Percentiles rank a stretch among this genome's conserved stretches.
These are phyloP conservation scores for Sylvilagus floridanus DNA, from an alignment of 2,797 vertebrate genomes.

Conservation along the genomic window DNA sequence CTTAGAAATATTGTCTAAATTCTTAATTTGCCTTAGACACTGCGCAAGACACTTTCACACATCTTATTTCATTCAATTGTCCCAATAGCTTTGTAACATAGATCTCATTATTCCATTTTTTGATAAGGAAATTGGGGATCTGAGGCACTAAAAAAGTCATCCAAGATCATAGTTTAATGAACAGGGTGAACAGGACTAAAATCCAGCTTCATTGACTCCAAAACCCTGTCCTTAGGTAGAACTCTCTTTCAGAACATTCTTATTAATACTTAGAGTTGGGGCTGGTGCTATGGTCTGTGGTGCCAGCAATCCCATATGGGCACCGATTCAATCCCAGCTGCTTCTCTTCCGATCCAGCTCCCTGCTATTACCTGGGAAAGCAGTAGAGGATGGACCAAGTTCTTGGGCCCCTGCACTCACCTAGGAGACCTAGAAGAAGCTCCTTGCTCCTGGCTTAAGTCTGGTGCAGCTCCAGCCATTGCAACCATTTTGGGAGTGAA, in stretches of 20 bases:
- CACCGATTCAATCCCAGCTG: no score
- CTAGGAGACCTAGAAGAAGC: no score
- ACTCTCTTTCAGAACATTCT: constrained; percentile 17
- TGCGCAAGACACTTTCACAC: neutral
- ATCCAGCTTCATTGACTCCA: neutral
- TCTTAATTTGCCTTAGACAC: neutral
- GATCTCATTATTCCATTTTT: neutral
- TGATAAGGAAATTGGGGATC: neutral
- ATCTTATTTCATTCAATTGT: neutral
- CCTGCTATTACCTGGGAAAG: no score
- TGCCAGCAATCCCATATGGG: no score
- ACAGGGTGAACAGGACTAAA: neutral
- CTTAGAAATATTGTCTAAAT: neutral
- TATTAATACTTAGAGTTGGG: neutral
- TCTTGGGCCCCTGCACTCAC: no score
- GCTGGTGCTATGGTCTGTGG: no score
- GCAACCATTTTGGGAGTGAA: no score
- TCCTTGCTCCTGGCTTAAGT: no score
- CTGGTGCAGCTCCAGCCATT: no score
- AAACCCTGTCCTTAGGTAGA: neutral
- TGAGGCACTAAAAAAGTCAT: neutral
- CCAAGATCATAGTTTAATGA: constrained; percentile 17
- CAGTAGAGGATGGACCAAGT: no score
- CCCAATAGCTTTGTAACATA: neutral
- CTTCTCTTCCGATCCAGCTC: no score